Conservation (phyloP, 2,888 invertebrate species). For the Doris montereyensis region DNA sequence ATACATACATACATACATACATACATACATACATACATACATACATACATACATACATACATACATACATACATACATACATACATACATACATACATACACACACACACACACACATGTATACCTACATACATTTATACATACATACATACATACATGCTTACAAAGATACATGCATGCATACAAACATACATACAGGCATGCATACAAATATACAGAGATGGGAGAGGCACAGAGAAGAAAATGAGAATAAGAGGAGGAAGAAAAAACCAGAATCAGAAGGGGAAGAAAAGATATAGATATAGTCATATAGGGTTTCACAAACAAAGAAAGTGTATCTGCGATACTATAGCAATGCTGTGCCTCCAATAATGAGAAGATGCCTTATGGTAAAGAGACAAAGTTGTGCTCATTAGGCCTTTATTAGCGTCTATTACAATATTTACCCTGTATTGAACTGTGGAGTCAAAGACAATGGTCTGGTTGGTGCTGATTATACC, state of each 20-base stretch:
- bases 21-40: no score
- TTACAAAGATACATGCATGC: no score
- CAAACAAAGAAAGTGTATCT: neutral
- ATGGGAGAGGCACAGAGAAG: neutral
- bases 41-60: no score
- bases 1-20: no score
- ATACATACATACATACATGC: no score
- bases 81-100: no score
- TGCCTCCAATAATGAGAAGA: neutral
- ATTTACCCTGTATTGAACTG: constrained; percentile 51
- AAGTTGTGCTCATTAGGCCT: neutral
- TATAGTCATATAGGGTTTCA: neutral
- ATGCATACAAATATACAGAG: neutral
- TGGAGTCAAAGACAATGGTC: constrained; percentile 40
- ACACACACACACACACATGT: no score
- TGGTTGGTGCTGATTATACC: constrained; percentile 56
- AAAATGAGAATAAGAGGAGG: neutral
- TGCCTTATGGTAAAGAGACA: no score
- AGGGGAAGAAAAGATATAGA: neutral
- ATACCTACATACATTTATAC: no score
- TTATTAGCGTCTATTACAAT: neutral
- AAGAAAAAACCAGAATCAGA: no score
- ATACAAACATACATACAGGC: neutral
- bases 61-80: no score
- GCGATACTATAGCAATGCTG: neutral